A percentile compares a stretch with the other conserved stretches of the same genome.
Conservation (phyloP, 1,140 invertebrate species). For the Lucilia cuprina region DNA sequence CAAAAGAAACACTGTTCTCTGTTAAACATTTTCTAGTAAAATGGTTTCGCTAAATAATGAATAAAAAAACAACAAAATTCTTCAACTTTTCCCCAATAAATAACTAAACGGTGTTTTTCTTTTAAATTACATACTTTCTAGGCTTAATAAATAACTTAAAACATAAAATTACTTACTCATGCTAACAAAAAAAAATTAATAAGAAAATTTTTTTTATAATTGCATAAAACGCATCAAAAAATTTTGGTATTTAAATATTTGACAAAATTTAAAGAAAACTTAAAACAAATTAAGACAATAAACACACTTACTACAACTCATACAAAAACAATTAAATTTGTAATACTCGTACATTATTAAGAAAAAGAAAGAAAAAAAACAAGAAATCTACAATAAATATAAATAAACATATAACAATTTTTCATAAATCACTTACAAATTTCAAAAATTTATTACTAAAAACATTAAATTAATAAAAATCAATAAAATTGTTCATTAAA, state of each 20-base stretch:
- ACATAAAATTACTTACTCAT: background rate
- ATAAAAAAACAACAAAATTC: too few relatives aligned
- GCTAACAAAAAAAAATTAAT: too few relatives aligned
- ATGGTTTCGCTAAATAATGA: background rate
- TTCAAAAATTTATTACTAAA: conserved; percentile 4
- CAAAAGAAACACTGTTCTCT: background rate
- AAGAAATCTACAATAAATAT: background rate
- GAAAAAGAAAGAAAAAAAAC: background rate
- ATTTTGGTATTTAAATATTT: background rate
- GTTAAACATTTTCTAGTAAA: background rate
- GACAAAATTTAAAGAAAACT: background rate
- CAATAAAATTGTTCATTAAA: background rate
- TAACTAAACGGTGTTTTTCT: background rate
- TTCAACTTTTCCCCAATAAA: too few relatives aligned
- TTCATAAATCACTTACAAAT: conserved; percentile 16
- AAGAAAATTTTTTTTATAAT: too few relatives aligned
- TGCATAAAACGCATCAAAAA: too few relatives aligned
- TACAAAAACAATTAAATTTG: background rate
- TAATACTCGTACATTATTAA: conserved; percentile 1
- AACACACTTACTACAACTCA: background rate
- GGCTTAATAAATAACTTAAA: background rate
- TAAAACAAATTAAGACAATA: background rate
- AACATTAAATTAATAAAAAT: background rate
- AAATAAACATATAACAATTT: background rate
- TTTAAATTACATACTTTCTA: background rate